phyloP scores from a whole-genome alignment of 2,113 vertebrate genomes.

The Perccottus glenii region DNA sequence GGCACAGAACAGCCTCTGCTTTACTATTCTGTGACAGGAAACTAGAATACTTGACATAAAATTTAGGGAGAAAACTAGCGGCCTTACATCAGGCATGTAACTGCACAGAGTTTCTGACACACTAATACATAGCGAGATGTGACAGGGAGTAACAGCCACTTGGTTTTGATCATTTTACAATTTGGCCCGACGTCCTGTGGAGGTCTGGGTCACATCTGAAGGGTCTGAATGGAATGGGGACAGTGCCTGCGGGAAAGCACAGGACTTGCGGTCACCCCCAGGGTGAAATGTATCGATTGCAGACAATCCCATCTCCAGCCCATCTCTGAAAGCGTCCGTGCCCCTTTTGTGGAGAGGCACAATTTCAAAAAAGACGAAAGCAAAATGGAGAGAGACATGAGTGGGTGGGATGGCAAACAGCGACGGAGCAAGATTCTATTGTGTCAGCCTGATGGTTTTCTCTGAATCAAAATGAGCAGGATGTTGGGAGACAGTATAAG shows the following conservation, averaged over 20 bases:
- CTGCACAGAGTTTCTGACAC: conserved; percentile 3
- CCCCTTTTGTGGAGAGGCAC: conserved; percentile 61
- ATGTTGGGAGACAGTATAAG: conserved; percentile 49
- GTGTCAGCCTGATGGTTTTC: conserved; percentile 64
- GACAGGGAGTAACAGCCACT: conserved; percentile 15
- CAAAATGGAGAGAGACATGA: conserved; percentile 51
- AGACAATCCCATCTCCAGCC: conserved; percentile 41
- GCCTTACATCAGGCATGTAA: conserved; percentile 24
- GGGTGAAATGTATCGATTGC: conserved; percentile 59
- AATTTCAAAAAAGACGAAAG: conserved; percentile 58
- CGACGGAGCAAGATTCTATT: conserved; percentile 48
- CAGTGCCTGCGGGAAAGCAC: conserved; percentile 26
- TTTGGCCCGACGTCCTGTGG: conserved; percentile 29
- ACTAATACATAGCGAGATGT: conserved; percentile 8
- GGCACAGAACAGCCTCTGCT: conserved; percentile 28
- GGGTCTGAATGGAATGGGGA: conserved; percentile 21
- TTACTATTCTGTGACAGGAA: conserved; percentile 26
- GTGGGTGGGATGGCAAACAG: conserved; percentile 51
- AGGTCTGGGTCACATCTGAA: conserved; percentile 32
- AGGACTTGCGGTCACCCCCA: conserved; percentile 24
- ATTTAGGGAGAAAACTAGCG: conserved; percentile 37
- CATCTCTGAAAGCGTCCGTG: conserved; percentile 54
- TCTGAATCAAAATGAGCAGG: conserved; percentile 65
- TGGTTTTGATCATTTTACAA: conserved; percentile 42
- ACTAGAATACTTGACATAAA: conserved; percentile 33